phyloP scores from a whole-genome alignment of 2,113 vertebrate species.

The Chroicocephalus ridibundus region DNA sequence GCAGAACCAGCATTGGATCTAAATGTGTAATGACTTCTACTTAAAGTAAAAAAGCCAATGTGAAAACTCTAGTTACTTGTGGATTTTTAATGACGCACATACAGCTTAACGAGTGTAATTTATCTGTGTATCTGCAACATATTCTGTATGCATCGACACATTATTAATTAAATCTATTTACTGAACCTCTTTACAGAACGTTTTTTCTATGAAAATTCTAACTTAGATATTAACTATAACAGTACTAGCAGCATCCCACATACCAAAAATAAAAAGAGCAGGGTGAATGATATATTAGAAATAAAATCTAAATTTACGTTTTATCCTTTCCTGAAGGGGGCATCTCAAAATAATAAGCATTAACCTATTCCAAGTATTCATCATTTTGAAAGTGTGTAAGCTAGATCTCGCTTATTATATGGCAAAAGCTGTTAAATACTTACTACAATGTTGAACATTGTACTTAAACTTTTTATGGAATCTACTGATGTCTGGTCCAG shows the following conservation, averaged over 20 bases:
- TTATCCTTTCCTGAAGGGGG: background rate
- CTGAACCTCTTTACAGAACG: background rate
- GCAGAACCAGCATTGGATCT: background rate
- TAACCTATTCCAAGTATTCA: background rate
- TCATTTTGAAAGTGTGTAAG: background rate
- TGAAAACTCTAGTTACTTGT: background rate
- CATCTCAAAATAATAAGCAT: background rate
- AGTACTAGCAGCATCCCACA: background rate
- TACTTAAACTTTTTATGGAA: background rate
- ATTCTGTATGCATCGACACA: background rate
- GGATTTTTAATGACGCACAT: background rate
- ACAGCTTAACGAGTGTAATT: background rate
- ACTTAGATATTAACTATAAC: background rate
- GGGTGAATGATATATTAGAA: background rate
- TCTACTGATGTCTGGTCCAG: background rate
- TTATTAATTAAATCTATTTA: background rate
- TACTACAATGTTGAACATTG: background rate
- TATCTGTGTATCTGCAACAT: background rate
- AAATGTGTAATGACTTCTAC: background rate
- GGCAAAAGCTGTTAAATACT: background rate
- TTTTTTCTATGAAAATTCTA: background rate
- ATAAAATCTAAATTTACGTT: background rate
- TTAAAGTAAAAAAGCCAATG: background rate
- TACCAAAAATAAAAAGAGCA: background rate
- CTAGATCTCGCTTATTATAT: background rate